Conservation (phyloP, 2,888 invertebrate species). For the Cephus sareptanus region DNA sequence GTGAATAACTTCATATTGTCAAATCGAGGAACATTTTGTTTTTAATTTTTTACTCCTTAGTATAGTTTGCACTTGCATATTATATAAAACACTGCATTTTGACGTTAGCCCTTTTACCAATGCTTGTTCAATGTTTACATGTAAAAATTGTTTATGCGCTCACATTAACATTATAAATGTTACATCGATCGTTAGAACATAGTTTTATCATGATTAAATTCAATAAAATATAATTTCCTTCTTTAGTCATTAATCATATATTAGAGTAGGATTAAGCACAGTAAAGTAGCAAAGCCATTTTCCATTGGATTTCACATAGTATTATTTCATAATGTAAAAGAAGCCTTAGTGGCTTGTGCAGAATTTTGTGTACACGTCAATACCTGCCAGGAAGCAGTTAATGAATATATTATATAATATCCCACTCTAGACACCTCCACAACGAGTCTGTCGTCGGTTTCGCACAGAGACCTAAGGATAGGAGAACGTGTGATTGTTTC, state of each 20-base stretch:
- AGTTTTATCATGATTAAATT: neutral
- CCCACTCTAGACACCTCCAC: conserved; percentile 67
- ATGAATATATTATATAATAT: conserved; percentile 7
- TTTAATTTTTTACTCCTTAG: neutral
- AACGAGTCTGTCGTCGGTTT: conserved; percentile 66
- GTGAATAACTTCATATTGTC: neutral
- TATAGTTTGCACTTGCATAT: neutral
- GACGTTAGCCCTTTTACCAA: neutral
- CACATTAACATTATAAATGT: neutral
- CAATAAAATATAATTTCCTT: neutral
- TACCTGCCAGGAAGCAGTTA: neutral
- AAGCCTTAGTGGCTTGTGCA: neutral
- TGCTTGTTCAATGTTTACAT: neutral
- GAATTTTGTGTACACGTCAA: neutral
- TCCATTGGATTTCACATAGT: too few species aligned
- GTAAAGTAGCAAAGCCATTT: neutral
- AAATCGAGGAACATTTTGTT: neutral
- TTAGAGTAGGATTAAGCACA: neutral
- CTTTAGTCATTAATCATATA: neutral
- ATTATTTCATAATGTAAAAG: neutral
- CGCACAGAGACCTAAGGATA: conserved; percentile 75
- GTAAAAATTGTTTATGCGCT: neutral
- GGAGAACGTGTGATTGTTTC: conserved; percentile 94
- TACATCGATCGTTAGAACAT: neutral
- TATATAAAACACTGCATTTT: neutral